Base-by-base conservation (phyloP, 2,797 vertebrate genomes). In the Gadopsis marmoratus region DNA sequence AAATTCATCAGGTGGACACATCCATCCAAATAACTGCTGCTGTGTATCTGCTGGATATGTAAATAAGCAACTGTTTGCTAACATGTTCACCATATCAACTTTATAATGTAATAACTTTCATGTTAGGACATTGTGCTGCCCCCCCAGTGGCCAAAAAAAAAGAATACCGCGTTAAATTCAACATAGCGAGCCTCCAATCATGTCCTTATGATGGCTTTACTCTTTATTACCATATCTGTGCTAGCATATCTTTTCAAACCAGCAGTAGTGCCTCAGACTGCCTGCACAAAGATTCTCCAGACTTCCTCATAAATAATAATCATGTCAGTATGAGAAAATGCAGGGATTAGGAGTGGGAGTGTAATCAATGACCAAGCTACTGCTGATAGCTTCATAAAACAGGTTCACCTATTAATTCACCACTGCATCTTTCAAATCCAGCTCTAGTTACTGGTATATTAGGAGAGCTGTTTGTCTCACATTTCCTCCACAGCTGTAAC, bases 401-500 rank as follows among this genome's bases (percentile, higher is more conserved):
- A 63, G 23, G 0, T 21, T 59, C 17, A 14, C 16, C 31, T 50
- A n/a, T 78, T 61, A 51, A 62, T 65, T 60, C 54, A 37, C 5
- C 4, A 0, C 43, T 33, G 45, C 50, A 10, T 60, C 53, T 64
- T 37, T 79, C 60, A 71, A 23, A 71, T 61, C 21, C 0, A 13
- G 58, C 41, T 26, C 26, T 31, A 4, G 35, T 45, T 37, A 45
- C 45, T 19, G 54, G 65, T 19, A 55, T 54, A 83, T 77, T 59
- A 73, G 74, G 17, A 55, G 29, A 48, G 41, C 53, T 5, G 41
- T 47, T 31, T 41, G 47, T 67, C 61, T 70, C 79, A 74, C 67
- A 62, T 73, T 68, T 79, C 78, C 70, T 60, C 53, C 63, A 13
- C 61, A 3, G 59, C 53, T 76, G 55, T 63, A 79, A 76, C 81